phyloP scores from a whole-genome alignment of 2,888 invertebrate genomes.

The Rutpela maculata region DNA sequence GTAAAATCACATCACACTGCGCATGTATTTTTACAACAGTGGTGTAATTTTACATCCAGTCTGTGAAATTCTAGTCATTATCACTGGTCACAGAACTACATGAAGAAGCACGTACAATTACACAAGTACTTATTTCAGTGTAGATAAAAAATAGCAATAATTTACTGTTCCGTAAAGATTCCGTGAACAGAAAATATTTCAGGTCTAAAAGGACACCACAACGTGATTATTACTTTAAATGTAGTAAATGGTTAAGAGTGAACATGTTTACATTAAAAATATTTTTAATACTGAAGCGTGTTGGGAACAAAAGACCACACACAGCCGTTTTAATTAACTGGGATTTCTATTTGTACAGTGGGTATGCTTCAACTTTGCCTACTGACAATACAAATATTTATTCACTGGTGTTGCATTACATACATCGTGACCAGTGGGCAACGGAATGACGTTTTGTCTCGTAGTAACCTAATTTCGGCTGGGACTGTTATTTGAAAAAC shows the following conservation, averaged over 20 bases:
- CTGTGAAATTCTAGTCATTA: too few species aligned
- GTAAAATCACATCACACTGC: too few species aligned
- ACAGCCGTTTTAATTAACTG: background rate
- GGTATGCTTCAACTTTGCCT: conserved; percentile 6
- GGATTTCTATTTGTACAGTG: conserved; percentile 3
- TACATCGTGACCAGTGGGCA: background rate
- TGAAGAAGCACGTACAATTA: too few species aligned
- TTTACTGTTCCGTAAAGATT: too few species aligned
- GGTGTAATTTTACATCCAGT: too few species aligned
- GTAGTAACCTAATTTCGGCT: background rate
- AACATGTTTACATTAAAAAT: conserved; percentile 3
- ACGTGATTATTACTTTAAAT: background rate
- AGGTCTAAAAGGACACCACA: background rate
- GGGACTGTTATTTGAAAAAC: background rate
- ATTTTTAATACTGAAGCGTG: background rate
- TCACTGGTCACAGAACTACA: too few species aligned
- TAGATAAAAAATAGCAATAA: too few species aligned
- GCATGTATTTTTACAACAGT: too few species aligned
- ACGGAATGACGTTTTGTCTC: background rate
- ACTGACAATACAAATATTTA: conserved; percentile 2
- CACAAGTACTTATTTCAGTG: too few species aligned
- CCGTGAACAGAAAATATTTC: background rate
- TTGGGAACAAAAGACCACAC: conserved; percentile 7
- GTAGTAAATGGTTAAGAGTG: background rate
- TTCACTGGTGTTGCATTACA: background rate